phyloP scores from a whole-genome alignment of 1,140 invertebrate genomes.

The Nautilus pompilius region DNA sequence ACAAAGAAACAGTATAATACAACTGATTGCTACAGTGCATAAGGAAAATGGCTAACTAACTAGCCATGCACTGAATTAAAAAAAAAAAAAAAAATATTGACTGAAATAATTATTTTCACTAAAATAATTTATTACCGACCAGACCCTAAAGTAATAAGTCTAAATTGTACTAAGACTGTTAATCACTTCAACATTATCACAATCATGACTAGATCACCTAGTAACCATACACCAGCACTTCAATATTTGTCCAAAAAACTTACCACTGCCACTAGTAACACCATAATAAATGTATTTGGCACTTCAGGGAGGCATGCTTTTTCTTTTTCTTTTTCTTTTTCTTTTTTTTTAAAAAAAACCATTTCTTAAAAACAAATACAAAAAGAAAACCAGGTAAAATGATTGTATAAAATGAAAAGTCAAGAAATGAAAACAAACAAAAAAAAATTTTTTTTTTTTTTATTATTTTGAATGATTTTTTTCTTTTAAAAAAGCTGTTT shows the following conservation, averaged over 20 bases:
- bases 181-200: constrained; percentile 1
- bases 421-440: no score
- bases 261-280: not conserved
- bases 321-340: not conserved
- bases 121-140: not conserved
- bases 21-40: constrained; percentile 4
- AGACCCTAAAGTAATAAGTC: not conserved
- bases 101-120: not conserved
- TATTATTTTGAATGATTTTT: no score
- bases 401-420: no score
- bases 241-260: not conserved
- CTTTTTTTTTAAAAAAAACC: not conserved
- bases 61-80: not conserved
- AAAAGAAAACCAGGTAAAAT: no score
- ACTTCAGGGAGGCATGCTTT: constrained; percentile 4
- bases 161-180: not conserved
- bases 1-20: constrained; percentile 1
- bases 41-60: not conserved
- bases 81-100: not conserved
- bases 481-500: no score
- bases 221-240: not conserved
- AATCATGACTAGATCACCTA: not conserved
- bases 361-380: no score
- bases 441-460: no score
- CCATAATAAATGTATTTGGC: not conserved